Conservation (phyloP, 2,113 vertebrate genomes). For the Paratilapia polleni region DNA sequence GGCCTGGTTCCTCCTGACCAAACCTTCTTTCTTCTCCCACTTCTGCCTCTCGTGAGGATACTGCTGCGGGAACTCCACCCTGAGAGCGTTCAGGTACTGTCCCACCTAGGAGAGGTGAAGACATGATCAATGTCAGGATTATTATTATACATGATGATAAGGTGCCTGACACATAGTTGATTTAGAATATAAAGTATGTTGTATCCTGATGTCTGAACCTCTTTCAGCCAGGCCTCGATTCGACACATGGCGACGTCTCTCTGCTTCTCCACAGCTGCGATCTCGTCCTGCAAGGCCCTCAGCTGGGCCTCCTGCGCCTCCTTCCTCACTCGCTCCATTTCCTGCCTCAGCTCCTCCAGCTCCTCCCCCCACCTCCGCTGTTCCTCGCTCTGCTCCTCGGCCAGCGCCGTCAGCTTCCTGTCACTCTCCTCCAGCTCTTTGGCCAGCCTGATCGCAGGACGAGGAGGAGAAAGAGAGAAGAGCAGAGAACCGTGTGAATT, state of each 20-base stretch:
- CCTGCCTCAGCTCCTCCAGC: conserved; percentile 56
- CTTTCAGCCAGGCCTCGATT: conserved; percentile 86
- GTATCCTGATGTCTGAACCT: conserved; percentile 68
- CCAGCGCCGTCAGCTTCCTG: conserved; percentile 38
- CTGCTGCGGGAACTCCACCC: conserved; percentile 63
- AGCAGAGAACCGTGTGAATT: too few species aligned
- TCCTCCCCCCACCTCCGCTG: conserved; percentile 53
- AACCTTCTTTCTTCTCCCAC: conserved; percentile 70
- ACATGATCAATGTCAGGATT: not conserved
- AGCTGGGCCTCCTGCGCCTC: conserved; percentile 53
- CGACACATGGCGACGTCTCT: conserved; percentile 84
- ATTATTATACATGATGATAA: fast-evolving
- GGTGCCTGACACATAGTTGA: not conserved
- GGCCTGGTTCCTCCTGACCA: conserved; percentile 46
- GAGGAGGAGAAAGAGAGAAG: fast-evolving
- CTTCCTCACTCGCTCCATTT: conserved; percentile 56
- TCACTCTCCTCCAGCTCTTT: conserved; percentile 61
- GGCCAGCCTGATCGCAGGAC: conserved; percentile 19
- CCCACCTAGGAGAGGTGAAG: conserved; percentile 36
- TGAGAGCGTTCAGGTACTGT: conserved; percentile 82
- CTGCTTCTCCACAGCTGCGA: conserved; percentile 86
- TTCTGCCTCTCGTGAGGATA: conserved; percentile 21
- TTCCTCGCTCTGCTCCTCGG: conserved; percentile 61
- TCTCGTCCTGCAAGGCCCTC: conserved; percentile 71
- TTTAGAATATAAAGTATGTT: not conserved